Evolutionary conservation across 2,888 invertebrate species (phyloP), one percentile per base, ranked within the genome.

Genomic region (Euproctis similis): DNA sequence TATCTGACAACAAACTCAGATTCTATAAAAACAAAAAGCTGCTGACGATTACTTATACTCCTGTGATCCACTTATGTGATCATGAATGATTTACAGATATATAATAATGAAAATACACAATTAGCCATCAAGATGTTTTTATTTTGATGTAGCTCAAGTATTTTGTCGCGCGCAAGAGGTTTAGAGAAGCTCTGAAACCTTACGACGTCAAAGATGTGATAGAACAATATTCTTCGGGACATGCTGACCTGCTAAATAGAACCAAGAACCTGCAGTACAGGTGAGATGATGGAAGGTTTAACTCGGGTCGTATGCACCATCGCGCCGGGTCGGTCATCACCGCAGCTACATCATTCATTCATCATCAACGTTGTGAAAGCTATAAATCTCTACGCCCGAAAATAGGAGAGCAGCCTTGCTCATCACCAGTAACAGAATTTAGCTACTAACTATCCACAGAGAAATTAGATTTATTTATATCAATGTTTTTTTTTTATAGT

Each of bases 191-290:
- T 62, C 87, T 95, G 77, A 92, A 94, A 86, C 95, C 95, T 49
- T 95, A 95, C 85, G 95, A 95, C 86, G 95, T 95, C 68, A 95
- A 95, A 87, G 95, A 95, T 85, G 95, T 95, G 74, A 95, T 95
- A 78, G 95, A 95, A 81, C 95, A 95, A 84, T 95, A 94, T 86
- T 93, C 93, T 39, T 93, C 93, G 56, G 91, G 91, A 66, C 93
- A 94, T 78, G 92, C 94, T 47, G 95, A 95, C 82, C 90, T 95
- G 74, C 89, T 95, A 68, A 92, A 92, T 71, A 86, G 95, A 78
- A 93, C 94, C 72, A 94, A 93, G 88, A 92, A 90, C 85, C 87
- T 95, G 58, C 94, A 95, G 81, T 89, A 89, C 87, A 92, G 93
- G 90, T 90, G 88, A 87, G 87, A 72, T 47, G 58, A 49, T 50